Conservation (phyloP, 2,888 invertebrate genomes). For the Lasius fuliginosus region DNA sequence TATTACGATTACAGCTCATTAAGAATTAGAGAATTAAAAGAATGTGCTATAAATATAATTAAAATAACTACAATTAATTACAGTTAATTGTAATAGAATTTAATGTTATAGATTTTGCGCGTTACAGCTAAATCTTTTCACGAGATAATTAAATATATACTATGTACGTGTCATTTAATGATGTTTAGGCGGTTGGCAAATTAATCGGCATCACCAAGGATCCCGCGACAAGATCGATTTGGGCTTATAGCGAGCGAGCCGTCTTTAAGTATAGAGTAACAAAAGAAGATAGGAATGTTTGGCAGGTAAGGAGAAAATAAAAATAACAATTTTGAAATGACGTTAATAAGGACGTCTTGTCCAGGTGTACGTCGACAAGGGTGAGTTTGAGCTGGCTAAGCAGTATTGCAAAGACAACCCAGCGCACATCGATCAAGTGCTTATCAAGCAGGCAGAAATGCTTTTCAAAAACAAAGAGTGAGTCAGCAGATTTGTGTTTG, state of each 20-base stretch:
- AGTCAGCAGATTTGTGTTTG: constrained; percentile 70
- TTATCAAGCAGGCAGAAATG: constrained; percentile 95
- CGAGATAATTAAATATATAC: constrained; percentile 16
- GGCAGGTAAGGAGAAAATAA: constrained; percentile 87
- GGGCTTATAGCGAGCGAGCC: constrained; percentile 94
- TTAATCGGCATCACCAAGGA: constrained; percentile 94
- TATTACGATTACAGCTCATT: neutral
- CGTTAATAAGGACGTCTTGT: neutral
- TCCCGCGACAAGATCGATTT: constrained; percentile 92
- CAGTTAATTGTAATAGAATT: constrained; percentile 20
- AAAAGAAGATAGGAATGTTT: constrained; percentile 94
- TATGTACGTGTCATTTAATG: neutral
- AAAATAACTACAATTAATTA: constrained; percentile 29
- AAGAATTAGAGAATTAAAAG: neutral
- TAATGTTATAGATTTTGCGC: neutral
- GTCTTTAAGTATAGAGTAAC: constrained; percentile 95
- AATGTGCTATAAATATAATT: constrained; percentile 10
- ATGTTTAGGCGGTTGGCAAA: constrained; percentile 90
- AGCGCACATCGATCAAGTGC: constrained; percentile 93
- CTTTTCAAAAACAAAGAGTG: constrained; percentile 92
- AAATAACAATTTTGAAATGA: constrained; percentile 2
- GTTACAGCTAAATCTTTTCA: neutral
- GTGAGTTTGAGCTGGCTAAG: constrained; percentile 95
- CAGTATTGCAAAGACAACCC: constrained; percentile 94
- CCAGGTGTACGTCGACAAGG: constrained; percentile 93